Conservation (phyloP, 2,888 invertebrate genomes). For the Ypsolopha sequella region DNA sequence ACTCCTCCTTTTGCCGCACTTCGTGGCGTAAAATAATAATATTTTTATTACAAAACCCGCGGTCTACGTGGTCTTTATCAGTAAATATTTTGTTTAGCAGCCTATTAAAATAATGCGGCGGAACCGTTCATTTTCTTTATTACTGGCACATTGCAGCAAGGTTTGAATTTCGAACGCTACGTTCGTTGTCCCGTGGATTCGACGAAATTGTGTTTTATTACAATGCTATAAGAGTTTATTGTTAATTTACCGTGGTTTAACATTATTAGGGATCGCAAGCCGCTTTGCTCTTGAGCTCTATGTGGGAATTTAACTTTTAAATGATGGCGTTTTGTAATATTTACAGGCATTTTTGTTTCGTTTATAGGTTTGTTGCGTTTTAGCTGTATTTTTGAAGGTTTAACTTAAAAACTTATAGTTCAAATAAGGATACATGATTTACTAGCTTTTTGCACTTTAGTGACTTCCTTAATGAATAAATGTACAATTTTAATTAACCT, state of each 20-base stretch:
- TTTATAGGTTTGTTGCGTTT: no score
- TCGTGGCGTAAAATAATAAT: background rate
- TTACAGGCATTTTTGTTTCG: no score
- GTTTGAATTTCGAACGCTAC: background rate
- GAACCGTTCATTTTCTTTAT: background rate
- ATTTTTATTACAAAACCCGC: slow-evolving; percentile 1
- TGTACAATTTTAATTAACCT: no score
- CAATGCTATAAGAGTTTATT: background rate
- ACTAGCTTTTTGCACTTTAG: no score
- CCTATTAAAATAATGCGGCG: slow-evolving; percentile 7
- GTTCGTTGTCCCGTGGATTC: background rate
- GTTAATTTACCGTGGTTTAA: background rate
- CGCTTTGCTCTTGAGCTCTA: background rate
- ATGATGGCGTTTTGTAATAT: background rate
- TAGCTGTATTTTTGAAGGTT: no score
- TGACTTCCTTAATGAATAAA: no score
- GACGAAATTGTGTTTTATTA: background rate
- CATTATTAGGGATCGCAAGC: background rate
- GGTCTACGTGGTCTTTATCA: slow-evolving; percentile 3
- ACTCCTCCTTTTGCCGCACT: background rate
- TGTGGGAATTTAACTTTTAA: slow-evolving; percentile 6
- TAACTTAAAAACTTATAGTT: no score
- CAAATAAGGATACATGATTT: no score
- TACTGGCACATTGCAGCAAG: background rate
- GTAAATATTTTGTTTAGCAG: slow-evolving; percentile 9